Percentiles rank a stretch among this genome's conserved stretches.
Conservation (phyloP, 2,113 vertebrate species). For the Xerus inauris region DNA sequence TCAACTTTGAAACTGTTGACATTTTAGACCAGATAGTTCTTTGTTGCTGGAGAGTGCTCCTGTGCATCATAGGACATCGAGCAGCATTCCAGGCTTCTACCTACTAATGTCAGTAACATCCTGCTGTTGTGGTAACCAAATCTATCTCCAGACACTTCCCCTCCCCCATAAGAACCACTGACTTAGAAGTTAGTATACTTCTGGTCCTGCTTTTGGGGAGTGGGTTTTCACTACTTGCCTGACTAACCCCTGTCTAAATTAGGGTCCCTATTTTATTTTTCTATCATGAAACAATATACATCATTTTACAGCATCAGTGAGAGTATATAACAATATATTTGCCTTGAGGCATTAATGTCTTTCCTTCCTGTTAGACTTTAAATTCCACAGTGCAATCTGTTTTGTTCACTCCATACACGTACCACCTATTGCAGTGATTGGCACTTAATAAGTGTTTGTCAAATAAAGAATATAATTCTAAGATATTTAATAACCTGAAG, state of each 20-base stretch:
- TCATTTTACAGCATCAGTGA: not conserved
- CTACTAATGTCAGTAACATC: not conserved
- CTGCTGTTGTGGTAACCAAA: not conserved
- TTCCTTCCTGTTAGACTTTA: constrained; percentile 2
- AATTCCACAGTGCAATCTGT: not conserved
- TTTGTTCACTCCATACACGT: not conserved
- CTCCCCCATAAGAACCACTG: not conserved
- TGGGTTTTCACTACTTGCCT: not conserved
- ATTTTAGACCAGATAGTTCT: not conserved
- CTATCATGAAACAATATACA: not conserved
- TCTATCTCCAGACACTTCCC: not conserved
- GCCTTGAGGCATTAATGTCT: not conserved
- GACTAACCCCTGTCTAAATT: not conserved
- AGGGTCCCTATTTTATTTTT: not conserved
- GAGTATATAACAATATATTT: not conserved
- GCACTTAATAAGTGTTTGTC: constrained; percentile 62
- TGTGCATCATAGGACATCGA: not conserved
- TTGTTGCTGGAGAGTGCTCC: not conserved
- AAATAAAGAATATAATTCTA: constrained; percentile 42
- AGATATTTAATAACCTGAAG: constrained; percentile 56
- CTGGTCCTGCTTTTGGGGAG: not conserved
- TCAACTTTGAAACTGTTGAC: not conserved
- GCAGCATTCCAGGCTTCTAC: not conserved
- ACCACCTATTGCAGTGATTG: constrained; percentile 18
- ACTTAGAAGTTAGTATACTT: not conserved